Evolutionary conservation across 1,140 invertebrate species (phyloP).

Genomic region (Amyelois transitella): DNA sequence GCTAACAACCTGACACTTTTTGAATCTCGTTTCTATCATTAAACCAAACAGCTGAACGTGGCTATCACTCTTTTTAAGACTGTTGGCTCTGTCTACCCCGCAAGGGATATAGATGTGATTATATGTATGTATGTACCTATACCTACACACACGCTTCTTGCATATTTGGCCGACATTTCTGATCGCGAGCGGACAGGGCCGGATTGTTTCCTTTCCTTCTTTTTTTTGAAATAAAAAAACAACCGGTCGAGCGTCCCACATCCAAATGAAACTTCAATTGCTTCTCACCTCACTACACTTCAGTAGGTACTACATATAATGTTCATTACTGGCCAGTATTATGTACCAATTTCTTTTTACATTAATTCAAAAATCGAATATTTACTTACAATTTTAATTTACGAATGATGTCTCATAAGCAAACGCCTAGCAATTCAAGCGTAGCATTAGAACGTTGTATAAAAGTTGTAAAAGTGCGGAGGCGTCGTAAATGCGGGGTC

Average conservation of each 20-base stretch:
- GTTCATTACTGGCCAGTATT: conserved; percentile 4
- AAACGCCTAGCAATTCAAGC: conserved; percentile 18
- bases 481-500: conserved; percentile 52
- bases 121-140: background rate
- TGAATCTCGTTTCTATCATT: too few species aligned
- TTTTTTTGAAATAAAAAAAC: conserved; percentile 40
- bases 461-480: conserved; percentile 55
- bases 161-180: conserved; percentile 27
- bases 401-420: conserved; percentile 14
- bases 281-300: conserved; percentile 39
- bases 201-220: conserved; percentile 28
- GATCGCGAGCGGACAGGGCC: conserved; percentile 16
- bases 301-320: conserved; percentile 5
- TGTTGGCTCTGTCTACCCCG: too few species aligned
- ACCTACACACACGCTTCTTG: background rate
- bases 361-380: background rate
- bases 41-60: too few species aligned
- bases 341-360: background rate
- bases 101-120: too few species aligned
- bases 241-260: conserved; percentile 37
- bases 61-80: too few species aligned
- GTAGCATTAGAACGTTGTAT: conserved; percentile 33
- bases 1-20: too few species aligned
- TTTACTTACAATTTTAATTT: background rate
- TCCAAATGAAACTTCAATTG: conserved; percentile 49